Evolutionary conservation across 2,797 vertebrate species (phyloP), one percentile per base, ranked within the genome.

Genomic region (Cichlasoma orientale): DNA sequence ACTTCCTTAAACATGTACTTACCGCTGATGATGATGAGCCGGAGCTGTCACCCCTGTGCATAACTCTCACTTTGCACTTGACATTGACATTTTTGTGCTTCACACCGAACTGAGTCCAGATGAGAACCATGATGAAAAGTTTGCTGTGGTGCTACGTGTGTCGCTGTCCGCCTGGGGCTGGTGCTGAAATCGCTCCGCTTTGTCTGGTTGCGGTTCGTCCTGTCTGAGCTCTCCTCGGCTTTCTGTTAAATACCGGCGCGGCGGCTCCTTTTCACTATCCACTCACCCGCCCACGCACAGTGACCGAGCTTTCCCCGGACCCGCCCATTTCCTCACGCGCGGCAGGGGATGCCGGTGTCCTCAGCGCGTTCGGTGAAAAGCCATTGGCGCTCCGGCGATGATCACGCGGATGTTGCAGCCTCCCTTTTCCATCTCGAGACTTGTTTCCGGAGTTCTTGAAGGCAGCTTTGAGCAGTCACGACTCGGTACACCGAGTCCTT

Each of bases 51-150:
- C 95, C 95, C 21, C 95, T 87, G 92, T 96, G 95, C 92, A 96
- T 94, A 1, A 95, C 94, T 16, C 95, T 92, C 80, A 95, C 95
- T 91, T 96, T 96, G 89, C 95, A 95, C 90, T 95, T 95, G 66
- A 96, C 95, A 76, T 96, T 95, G 79, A 94, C 95, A 83, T 95
- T 96, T 92, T 95, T 96, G 89, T 95, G 89, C 88, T 96, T 96
- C 19, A 96, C 85, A 66, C 95, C 95, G 75, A 96, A 96, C 92
- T 96, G 95, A 2, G 95, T 96, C 95, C 95, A 96, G 90, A 96
- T 96, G 53, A 96, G 94, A 93, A 96, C 95, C 95, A 96, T 96
- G 92, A 77, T 89, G 79, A 13, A 2, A 56, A 58, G 33, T 59
- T 36, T 38, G 25, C 29, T 41, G 18, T 10, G 7, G 8, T 52